Conservation (phyloP, 2,888 invertebrate genomes). For the Drosophila limbata region DNA sequence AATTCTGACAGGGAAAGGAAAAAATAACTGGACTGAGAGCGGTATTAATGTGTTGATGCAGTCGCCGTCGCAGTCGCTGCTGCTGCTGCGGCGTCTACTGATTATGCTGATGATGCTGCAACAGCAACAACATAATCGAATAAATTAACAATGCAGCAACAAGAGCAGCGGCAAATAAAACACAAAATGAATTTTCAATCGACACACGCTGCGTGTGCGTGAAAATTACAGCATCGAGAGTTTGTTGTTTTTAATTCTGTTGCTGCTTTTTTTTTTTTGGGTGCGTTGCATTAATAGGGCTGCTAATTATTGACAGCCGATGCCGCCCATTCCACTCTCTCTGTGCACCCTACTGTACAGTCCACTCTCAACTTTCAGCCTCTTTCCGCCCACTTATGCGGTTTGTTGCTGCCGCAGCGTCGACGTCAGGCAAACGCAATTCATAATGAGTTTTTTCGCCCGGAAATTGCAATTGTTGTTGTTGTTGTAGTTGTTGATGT, state of each 20-base stretch:
- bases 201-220: conserved; percentile 43
- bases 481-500: conserved; percentile 31
- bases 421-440: conserved; percentile 31
- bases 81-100: conserved; percentile 44
- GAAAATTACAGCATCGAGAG: conserved; percentile 33
- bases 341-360: background rate
- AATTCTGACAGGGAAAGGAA: background rate
- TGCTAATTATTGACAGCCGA: conserved; percentile 75
- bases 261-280: conserved; percentile 1
- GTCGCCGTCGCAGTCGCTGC: conserved; percentile 21
- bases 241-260: background rate
- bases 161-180: conserved; percentile 16
- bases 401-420: conserved; percentile 43
- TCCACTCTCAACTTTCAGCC: background rate
- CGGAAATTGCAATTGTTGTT: conserved; percentile 20
- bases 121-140: conserved; percentile 60
- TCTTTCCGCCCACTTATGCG: conserved; percentile 50
- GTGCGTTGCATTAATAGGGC: conserved; percentile 61
- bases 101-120: conserved; percentile 70
- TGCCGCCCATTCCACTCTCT: background rate
- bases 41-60: conserved; percentile 27
- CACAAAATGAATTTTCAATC: conserved; percentile 49
- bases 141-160: conserved; percentile 60
- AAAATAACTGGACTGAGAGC: conserved; percentile 2
- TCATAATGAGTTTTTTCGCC: conserved; percentile 72